A percentile compares a stretch with the other conserved stretches of the same genome.
These are phyloP conservation scores for Geotrypetes seraphini DNA, from an alignment of 2,797 vertebrate genomes.

Conservation along the genomic window DNA sequence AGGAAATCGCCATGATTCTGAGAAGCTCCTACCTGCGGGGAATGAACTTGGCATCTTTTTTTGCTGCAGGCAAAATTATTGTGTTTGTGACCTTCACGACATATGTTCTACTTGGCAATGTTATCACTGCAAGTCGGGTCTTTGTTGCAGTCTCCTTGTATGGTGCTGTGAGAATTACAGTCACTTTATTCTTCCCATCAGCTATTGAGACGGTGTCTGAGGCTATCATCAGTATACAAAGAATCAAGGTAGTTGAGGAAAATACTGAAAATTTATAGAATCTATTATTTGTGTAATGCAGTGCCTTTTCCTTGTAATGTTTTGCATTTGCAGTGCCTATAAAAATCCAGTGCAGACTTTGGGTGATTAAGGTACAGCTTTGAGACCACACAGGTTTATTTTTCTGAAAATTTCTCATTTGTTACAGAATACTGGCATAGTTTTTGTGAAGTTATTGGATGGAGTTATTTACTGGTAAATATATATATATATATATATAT, in stretches of 20 bases:
- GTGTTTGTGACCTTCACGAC: slow-evolving; percentile 81
- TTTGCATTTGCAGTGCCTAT: rapidly evolving
- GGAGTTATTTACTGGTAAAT: too few species aligned
- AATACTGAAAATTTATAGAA: neutral
- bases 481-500: too few species aligned
- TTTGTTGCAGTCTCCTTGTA: slow-evolving; percentile 87
- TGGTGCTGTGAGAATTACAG: slow-evolving; percentile 72
- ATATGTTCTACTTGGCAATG: slow-evolving; percentile 73
- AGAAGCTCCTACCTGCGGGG: slow-evolving; percentile 87
- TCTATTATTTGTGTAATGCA: rapidly evolving
- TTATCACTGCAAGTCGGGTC: slow-evolving; percentile 71
- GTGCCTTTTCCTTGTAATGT: neutral
- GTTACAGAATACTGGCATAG: too few species aligned
- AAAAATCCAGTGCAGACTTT: neutral
- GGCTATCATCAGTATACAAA: slow-evolving; percentile 73
- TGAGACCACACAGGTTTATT: too few species aligned
- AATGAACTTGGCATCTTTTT: slow-evolving; percentile 88
- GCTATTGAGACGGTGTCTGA: slow-evolving; percentile 82
- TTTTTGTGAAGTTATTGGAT: too few species aligned
- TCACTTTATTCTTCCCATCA: slow-evolving; percentile 85
- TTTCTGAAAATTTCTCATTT: too few species aligned
- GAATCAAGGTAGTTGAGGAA: slow-evolving; percentile 86
- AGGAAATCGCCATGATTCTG: slow-evolving; percentile 82
- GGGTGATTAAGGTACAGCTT: too few species aligned
- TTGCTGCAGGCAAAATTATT: slow-evolving; percentile 82